Base-by-base conservation (phyloP, 2,797 vertebrate species). In the Diplodus puntazzo region DNA sequence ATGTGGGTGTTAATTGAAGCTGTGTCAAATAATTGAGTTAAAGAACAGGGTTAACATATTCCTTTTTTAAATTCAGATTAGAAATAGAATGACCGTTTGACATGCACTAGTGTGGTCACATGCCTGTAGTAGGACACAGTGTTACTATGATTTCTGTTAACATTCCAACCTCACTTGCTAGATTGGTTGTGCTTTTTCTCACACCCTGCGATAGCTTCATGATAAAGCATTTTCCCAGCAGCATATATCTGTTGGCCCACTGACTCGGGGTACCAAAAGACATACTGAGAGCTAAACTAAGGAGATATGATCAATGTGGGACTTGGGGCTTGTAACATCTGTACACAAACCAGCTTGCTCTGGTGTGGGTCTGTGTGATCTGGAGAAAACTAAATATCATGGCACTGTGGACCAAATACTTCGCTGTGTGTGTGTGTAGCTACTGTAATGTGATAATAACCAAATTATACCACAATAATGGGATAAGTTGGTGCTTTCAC, bases 311-410 rank as follows among this genome's bases (percentile, higher is more conserved):
- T 54, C 25, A 1, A 16, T 55, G 48, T 67, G 5, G 25, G n/a
- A 16, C 10, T 8, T 23, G 46, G 20, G 13, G 20, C 50, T n/a
- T 30, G 8, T 43, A 39, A n/a, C 12, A 12, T 27, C 34, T 49
- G 43, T 25, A n/a, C 46, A 43, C 42, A 57, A 23, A 75, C 30
- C 45, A n/a, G 21, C 62, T 65, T 27, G 16, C n/a, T 65, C 25
- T 42, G 42, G 30, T 43, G 11, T 17, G 30, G 53, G 11, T 21
- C 21, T 68, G 23, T 34, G 17, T 25, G 34, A n/a, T 17, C 16
- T 43, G 9, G 39, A 39, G 9, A n/a, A 18, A 34, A 23, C 54
- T 20, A 34, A 13, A 23, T 46, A 23, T 39, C 16, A 27, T 9
- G 18, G 18, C 23, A 21, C 12, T 54, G 59, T 12, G n/a, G 25